Base-by-base conservation (phyloP, 2,113 vertebrate genomes). In the Pteronura brasiliensis region DNA sequence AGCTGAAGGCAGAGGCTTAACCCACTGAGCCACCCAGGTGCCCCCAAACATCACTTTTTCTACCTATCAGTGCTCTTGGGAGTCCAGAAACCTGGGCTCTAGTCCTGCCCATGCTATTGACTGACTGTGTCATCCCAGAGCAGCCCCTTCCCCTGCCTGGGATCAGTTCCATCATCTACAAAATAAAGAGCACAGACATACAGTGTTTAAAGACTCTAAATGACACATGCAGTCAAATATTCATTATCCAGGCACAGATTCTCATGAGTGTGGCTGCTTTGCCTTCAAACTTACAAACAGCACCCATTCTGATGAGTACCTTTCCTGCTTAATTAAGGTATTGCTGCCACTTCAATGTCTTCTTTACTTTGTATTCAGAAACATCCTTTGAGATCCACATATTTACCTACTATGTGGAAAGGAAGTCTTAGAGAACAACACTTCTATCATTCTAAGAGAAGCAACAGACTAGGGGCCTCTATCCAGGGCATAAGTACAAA, bases 301-400 rank as follows among this genome's bases (percentile, higher is more conserved):
- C 36, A 69, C 31, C 49, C 76, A 44, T 94, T 93, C 27, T 84
- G 27, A 69, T 72, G n/a, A 90, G 49, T 65, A 36, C 34, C 34
- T 95, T 91, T 42, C 72, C 57, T 65, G 3, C 8, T 83, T 57
- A 71, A 52, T 76, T 77, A 95, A 95, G 31, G 49, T 21, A 94
- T 77, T 85, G 57, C 17, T 93, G 21, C 25, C 76, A 90, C 18
- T 63, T 84, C 77, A 87, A 59, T 59, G 49, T 74, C 17, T 94
- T 84, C 27, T 91, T 97, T 81, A 92, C 23, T 91, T 72, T 42
- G 17, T 84, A 80, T 93, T 97, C 69, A 86, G 25, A 79, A 89
- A 72, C 13, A n/a, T 12, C 65, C 79, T 92, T 88, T 36, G 36
- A 81, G 90, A 95, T 65, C 27, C 49, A 81, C 29, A 63, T 31